phyloP scores from a whole-genome alignment of 2,797 vertebrate species.

The Ammospiza maritima region DNA sequence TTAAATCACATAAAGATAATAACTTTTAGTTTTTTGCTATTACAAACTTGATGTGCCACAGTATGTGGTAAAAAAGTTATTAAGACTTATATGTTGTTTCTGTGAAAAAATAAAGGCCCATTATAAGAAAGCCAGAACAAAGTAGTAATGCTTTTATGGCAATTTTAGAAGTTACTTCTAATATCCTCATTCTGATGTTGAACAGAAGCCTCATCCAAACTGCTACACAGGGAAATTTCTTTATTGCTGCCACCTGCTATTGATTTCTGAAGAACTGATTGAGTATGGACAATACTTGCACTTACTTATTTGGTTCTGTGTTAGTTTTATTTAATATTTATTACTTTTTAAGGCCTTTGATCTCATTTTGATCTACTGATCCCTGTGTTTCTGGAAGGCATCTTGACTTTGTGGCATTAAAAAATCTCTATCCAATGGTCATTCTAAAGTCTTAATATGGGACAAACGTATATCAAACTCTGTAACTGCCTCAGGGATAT shows the following conservation, averaged over 20 bases:
- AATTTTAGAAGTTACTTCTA: not conserved
- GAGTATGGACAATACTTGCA: not conserved
- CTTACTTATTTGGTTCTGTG: not conserved
- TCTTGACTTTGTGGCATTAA: not conserved
- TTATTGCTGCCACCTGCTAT: not conserved
- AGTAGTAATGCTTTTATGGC: not conserved
- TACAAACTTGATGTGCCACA: not conserved
- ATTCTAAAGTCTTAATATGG: not conserved
- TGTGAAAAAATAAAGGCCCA: not conserved
- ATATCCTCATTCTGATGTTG: not conserved
- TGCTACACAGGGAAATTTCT: not conserved
- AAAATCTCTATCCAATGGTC: not conserved
- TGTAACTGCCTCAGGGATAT: not conserved
- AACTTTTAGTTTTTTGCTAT: not conserved
- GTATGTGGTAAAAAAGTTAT: not conserved
- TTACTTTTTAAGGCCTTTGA: not conserved
- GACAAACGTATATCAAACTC: not conserved
- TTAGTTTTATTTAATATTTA: not conserved
- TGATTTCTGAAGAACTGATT: not conserved
- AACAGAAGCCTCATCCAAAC: not conserved
- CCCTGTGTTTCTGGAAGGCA: not conserved
- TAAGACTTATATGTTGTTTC: not conserved
- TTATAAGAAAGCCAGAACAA: not conserved
- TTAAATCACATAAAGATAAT: not conserved
- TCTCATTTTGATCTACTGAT: not conserved